Evolutionary conservation across 2,113 vertebrate species (phyloP).

Genomic region (Malurus melanocephalus): DNA sequence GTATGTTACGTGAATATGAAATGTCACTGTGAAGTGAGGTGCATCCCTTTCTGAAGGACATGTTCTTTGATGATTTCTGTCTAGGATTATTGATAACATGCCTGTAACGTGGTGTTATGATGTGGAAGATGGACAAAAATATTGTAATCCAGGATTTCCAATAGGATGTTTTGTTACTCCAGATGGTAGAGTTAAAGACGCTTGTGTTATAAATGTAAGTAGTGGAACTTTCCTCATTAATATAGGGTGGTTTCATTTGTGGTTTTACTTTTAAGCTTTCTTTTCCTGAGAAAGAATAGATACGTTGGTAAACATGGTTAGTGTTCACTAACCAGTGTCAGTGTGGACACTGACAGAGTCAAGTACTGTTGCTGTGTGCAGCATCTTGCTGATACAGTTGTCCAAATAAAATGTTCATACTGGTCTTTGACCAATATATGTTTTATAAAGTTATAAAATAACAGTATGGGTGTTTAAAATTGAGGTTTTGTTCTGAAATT

Average conservation of each 20-base stretch:
- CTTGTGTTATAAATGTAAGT: slow-evolving; percentile 88
- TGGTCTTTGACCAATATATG: background rate
- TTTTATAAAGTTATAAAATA: background rate
- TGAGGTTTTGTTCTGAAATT: background rate
- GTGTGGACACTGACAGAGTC: background rate
- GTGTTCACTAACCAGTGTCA: background rate
- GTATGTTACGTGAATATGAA: background rate
- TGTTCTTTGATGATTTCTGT: slow-evolving; percentile 42
- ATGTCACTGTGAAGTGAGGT: background rate
- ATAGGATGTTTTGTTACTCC: slow-evolving; percentile 84
- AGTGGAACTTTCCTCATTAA: background rate
- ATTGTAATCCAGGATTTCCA: slow-evolving; percentile 89
- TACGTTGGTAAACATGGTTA: background rate
- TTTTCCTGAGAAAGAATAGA: background rate
- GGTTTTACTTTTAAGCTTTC: background rate
- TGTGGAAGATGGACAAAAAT: slow-evolving; percentile 84
- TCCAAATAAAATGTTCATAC: background rate
- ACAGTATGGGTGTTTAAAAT: background rate
- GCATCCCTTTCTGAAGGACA: background rate
- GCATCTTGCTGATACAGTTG: background rate
- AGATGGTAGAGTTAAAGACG: slow-evolving; percentile 80
- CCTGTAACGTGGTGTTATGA: slow-evolving; percentile 90
- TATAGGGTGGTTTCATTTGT: background rate
- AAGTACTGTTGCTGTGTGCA: background rate
- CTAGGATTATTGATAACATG: slow-evolving; percentile 93